Base-by-base conservation (phyloP, 2,113 vertebrate species). In the Andinoacara biseriatus region DNA sequence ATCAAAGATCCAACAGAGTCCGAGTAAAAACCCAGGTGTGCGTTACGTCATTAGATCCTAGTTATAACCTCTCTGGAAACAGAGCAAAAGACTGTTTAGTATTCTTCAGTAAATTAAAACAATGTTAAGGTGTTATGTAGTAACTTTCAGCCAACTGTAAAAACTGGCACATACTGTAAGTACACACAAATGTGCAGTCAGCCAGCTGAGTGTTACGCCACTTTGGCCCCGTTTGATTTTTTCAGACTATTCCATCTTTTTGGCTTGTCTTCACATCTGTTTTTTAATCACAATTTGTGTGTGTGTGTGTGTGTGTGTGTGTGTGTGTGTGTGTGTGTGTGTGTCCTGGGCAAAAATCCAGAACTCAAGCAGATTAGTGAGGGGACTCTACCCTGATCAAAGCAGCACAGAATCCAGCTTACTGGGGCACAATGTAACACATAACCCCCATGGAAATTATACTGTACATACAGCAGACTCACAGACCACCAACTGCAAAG, bases 351-450 rank as follows among this genome's bases (percentile, higher is more conserved):
- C 88, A 90, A 87, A 90, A 86, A 93, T 88, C 87, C 91, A 92
- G 67, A 90, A 93, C 91, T 93, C 87, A 86, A 92, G 90, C 85
- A 81, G 93, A 93, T 94, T 94, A 93, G 89, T 18, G 69, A 85
- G 79, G 86, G 84, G 86, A 92, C 92, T 90, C 84, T 90, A 85
- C 80, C 81, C 83, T 87, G 91, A 94, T 94, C 91, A 93, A 91
- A 93, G 93, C 86, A 58, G 85, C 57, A 26, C 85, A 84, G 89
- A 91, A 88, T 84, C 87, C 91, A 89, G 88, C 86, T 93, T 91
- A 93, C 88, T 88, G 89, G 85, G 78, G 81, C 82, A 33, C 38
- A 82, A 81, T 86, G 81, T 56, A 84, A 89, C 88, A 86, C 87
- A 88, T 83, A 81, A 90, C 81, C 82, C 18, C 72, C 31, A 18